Evolutionary conservation across 2,797 vertebrate genomes (phyloP).

Genomic region (Stomatorhinus walkeri): DNA sequence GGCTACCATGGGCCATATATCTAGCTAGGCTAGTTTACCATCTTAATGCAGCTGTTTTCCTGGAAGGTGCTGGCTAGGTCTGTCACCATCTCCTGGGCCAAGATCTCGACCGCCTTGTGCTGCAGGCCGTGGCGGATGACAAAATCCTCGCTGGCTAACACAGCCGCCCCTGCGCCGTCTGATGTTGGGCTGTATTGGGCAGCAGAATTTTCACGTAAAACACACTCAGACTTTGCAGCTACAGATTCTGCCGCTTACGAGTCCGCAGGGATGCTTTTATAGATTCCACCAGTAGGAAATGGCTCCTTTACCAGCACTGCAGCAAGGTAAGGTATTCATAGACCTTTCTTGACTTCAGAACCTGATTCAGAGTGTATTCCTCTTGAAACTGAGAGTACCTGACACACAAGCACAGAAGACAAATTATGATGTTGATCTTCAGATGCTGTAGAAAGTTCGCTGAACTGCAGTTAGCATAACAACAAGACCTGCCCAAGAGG

Average conservation of each 20-base stretch:
- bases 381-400: slow-evolving; percentile 89
- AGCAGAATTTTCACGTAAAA: neutral
- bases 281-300: neutral
- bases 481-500: neutral
- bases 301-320: slow-evolving; percentile 84
- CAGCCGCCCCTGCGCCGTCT: slow-evolving; percentile 83
- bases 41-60: slow-evolving; percentile 78
- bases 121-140: slow-evolving; percentile 68
- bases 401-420: slow-evolving; percentile 31
- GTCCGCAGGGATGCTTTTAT: neutral
- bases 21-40: slow-evolving; percentile 54
- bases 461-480: neutral
- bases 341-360: slow-evolving; percentile 73
- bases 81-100: slow-evolving; percentile 89
- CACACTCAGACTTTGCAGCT: neutral
- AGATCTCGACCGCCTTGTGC: slow-evolving; percentile 81
- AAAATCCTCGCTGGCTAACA: slow-evolving; percentile 81
- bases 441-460: neutral
- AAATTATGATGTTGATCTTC: slow-evolving; percentile 5
- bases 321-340: slow-evolving; percentile 85
- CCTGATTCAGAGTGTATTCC: slow-evolving; percentile 83
- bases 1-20: neutral
- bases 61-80: slow-evolving; percentile 77
- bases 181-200: slow-evolving; percentile 74
- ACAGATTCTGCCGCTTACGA: neutral